Base-by-base conservation (phyloP, 2,113 vertebrate genomes). In the Mionectes macconnelli region DNA sequence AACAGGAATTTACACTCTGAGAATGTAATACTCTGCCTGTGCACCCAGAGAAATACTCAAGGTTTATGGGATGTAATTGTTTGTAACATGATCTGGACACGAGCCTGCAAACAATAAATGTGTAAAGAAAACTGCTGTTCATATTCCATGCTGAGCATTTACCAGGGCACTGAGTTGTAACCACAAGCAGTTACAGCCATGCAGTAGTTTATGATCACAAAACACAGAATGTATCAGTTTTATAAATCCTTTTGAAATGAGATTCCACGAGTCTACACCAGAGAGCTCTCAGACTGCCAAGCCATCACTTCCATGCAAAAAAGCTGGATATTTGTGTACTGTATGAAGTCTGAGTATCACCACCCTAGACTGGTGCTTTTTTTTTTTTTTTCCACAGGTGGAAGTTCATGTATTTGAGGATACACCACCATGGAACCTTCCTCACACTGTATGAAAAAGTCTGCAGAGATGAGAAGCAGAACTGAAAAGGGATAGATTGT, bases 181-280 rank as follows among this genome's bases (percentile, higher is more conserved):
- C 45, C 39, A 47, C 47, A 62, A 92, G 44, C 14, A 22, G 18
- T 24, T 81, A 90, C 28, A 81, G 79, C 11, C 40, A 70, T 2
- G 4, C 31, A 33, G 52, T 12, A 12, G 49, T 22, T 92, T n/a
- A 62, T 52, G 56, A 33, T 30, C 68, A 67, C 35, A 70, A 92
- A 89, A 87, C 77, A 80, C 52, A 66, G 68, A 39, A 37, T 63
- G 39, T 35, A 75, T 75, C 80, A 56, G 52, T 91, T 89, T 72
- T 31, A 63, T 56, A 77, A 88, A 90, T 67, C 75, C 56, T 77
- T 91, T 57, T 9, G 24, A 94, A 95, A 81, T 53, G 14, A 88
- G 27, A 78, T 70, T 70, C 30, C 47, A 64, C 12, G 4, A 75
- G 14, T 10, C 39, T 80, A 37, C 11, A 64, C 45, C 19, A 52